These are phyloP conservation scores for Gyps fulvus DNA, from an alignment of 2,113 vertebrate genomes.

Conservation along the genomic window DNA sequence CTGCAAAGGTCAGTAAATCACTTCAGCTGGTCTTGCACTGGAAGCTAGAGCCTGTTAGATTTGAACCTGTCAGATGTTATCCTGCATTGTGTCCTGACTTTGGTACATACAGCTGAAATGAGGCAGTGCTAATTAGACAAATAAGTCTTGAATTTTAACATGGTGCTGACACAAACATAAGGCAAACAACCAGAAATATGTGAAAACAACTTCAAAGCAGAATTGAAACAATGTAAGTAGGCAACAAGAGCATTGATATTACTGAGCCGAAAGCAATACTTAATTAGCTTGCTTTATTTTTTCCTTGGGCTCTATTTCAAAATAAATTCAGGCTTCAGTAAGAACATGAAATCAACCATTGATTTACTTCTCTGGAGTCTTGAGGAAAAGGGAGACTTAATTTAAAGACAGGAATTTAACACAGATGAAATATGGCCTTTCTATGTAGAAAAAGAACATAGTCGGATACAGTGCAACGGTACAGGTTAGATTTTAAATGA, in stretches of 20 bases:
- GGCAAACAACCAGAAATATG: conserved; percentile 17
- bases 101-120: neutral
- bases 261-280: conserved; percentile 19
- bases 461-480: neutral
- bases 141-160: neutral
- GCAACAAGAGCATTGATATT: neutral
- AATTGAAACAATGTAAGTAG: conserved; percentile 44
- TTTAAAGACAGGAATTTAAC: neutral
- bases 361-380: neutral
- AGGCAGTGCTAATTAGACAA: neutral
- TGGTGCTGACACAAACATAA: neutral
- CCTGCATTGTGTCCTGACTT: neutral
- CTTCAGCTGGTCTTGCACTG: neutral
- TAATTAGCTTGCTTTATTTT: conserved; percentile 45
- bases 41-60: neutral
- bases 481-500: neutral
- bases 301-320: conserved; percentile 36
- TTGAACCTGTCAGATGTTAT: neutral
- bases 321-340: conserved; percentile 42
- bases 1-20: neutral
- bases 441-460: neutral
- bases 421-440: neutral
- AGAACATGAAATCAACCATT: conserved; percentile 1
- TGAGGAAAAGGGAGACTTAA: neutral
- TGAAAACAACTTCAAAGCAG: conserved; percentile 34